phyloP scores from a whole-genome alignment of 2,797 vertebrate species.

The Huso huso region DNA sequence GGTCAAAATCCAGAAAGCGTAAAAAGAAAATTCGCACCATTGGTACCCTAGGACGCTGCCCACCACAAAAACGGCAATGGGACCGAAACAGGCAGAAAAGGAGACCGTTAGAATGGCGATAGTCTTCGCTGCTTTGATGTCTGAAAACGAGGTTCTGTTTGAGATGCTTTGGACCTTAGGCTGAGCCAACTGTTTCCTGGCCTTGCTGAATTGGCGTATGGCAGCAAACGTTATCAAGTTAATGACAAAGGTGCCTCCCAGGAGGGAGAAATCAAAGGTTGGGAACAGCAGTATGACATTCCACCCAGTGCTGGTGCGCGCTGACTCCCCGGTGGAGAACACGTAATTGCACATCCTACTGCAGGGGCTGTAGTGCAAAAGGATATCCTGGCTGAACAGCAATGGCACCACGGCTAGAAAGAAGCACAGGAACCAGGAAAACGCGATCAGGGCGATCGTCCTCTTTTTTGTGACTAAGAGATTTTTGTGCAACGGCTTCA shows the following conservation, averaged over 20 bases:
- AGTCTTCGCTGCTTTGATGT: conserved; percentile 38
- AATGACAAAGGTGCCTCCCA: conserved; percentile 30
- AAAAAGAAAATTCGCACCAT: conserved; percentile 44
- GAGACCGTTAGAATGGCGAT: conserved; percentile 34
- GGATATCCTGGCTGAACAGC: conserved; percentile 25
- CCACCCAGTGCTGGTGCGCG: conserved; percentile 11
- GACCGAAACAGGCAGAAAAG: conserved; percentile 33
- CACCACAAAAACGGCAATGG: conserved; percentile 35
- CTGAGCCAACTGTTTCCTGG: conserved; percentile 18
- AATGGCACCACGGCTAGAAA: conserved; percentile 29
- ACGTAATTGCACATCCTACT: conserved; percentile 40
- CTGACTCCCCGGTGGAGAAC: conserved; percentile 3
- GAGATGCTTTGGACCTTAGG: conserved; percentile 7
- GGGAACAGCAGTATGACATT: conserved; percentile 40
- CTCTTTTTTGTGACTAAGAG: conserved; percentile 35
- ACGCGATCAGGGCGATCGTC: conserved; percentile 26
- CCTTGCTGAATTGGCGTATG: conserved; percentile 28
- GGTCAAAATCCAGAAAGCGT: conserved; percentile 42
- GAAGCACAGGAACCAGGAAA: conserved; percentile 38
- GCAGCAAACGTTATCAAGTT: conserved; percentile 36
- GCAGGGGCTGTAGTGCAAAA: conserved; percentile 33
- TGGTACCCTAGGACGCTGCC: conserved; percentile 29
- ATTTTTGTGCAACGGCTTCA: conserved; percentile 37
- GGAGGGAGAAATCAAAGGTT: conserved; percentile 33
- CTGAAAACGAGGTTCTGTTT: conserved; percentile 25